Conservation (phyloP, 2,888 invertebrate species). For the Himalopsyche japonica region DNA sequence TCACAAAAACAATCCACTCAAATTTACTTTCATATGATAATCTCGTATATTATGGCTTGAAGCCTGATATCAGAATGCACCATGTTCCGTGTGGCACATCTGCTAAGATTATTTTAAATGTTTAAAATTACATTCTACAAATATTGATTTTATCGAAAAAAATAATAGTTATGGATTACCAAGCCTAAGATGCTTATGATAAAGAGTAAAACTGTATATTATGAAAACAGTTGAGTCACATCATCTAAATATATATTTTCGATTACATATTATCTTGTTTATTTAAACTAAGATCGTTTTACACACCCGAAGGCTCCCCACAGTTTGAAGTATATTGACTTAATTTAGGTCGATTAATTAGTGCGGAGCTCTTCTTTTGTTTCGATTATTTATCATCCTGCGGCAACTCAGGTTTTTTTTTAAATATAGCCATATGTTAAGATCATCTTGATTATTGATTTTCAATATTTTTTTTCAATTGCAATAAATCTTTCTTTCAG, state of each 20-base stretch:
- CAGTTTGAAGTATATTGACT: background rate
- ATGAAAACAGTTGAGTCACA: background rate
- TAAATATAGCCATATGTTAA: no score
- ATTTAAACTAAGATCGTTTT: background rate
- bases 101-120: background rate
- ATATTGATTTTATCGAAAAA: background rate
- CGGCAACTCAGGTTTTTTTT: background rate
- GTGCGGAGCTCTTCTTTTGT: background rate
- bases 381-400: background rate
- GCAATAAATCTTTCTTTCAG: no score
- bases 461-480: no score
- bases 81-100: background rate
- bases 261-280: background rate
- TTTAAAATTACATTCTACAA: background rate
- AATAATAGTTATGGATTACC: background rate
- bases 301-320: background rate
- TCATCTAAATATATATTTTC: background rate
- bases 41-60: background rate
- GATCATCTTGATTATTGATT: no score
- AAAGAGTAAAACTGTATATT: background rate
- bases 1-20: background rate
- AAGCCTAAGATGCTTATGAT: background rate
- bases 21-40: background rate
- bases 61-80: background rate
- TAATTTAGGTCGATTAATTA: background rate